A percentile compares a stretch with the other conserved stretches of the same genome.
These are phyloP conservation scores for Plectrocnemia conspersa DNA, from an alignment of 1,140 invertebrate genomes.

Conservation along the genomic window DNA sequence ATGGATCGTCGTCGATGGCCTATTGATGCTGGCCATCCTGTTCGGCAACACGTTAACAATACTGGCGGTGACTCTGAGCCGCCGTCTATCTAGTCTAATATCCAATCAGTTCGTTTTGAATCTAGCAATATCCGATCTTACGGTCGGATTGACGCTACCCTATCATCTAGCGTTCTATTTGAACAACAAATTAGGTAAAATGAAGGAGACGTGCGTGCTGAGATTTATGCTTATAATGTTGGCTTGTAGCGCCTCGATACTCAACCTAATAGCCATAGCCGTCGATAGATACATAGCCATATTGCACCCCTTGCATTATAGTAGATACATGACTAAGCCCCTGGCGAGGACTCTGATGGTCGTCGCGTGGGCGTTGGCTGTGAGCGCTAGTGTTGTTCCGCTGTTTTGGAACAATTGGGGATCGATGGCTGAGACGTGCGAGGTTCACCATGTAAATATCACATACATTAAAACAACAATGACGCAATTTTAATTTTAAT, in stretches of 20 bases:
- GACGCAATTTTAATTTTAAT: not conserved
- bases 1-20: conserved; percentile 59
- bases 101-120: conserved; percentile 72
- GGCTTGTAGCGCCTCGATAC: conserved; percentile 70
- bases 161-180: conserved; percentile 71
- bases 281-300: conserved; percentile 80
- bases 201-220: conserved; percentile 59
- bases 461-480: not conserved
- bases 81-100: conserved; percentile 58
- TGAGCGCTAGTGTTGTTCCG: conserved; percentile 59
- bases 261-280: conserved; percentile 77
- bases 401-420: conserved; percentile 70
- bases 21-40: conserved; percentile 61
- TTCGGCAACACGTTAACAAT: conserved; percentile 69
- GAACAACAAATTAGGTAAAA: conserved; percentile 51
- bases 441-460: conserved; percentile 52
- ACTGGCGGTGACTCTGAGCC: conserved; percentile 60
- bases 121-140: conserved; percentile 66
- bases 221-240: conserved; percentile 67
- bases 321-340: conserved; percentile 60
- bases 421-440: conserved; percentile 51
- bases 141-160: conserved; percentile 66
- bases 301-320: conserved; percentile 73
- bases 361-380: conserved; percentile 58
- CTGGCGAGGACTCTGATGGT: conserved; percentile 57